Evolutionary conservation across 64 coral and sea anemone genomes (phyloP), one percentile per base, ranked within the genome.

Genomic region (Cladopsammia gracilis): DNA sequence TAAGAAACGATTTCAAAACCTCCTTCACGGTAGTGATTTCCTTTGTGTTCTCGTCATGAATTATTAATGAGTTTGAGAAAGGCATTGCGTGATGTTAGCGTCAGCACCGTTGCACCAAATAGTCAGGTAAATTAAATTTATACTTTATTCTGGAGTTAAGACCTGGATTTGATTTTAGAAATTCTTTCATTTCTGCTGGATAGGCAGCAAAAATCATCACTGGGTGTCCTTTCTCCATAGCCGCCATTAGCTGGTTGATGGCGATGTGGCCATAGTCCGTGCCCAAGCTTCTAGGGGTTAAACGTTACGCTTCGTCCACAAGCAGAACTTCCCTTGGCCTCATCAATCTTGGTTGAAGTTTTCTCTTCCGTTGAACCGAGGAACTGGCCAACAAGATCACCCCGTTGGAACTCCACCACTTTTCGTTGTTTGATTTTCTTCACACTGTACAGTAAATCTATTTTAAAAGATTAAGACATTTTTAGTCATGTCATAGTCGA

Each of bases 391-490:
- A 95, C 82, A 7, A 91, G 64, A 74, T 90, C 74, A 1, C 56
- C 48, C 22, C 88, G 77, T 58, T 91, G 74, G 16, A 95, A 80
- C 71, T 91, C 93, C 8, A 95, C 75, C 46, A 95, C 73, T 20
- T 87, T 87, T 16, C 85, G 64, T 77, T 51, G 79, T 16, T 20
- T 71, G 5, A 89, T 76, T 44, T 88, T 88, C 52, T 80, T 88
- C 4, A 82, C 71, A 59, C 62, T 88, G 75, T 82, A 88, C 9
- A 88, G 92, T 7, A 94, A 46, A n/a, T 94, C 92, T 88, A 53
- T 68, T 11, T 11, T 15, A 11, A 62, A 11, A 19, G 16, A 19
- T 16, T 11, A 11, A 11, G 16, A 16, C 7, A 62, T 3, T 15
- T 62, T 11, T 15, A 53, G 4, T 53, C 51, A 53, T n/a, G n/a